A percentile compares a stretch with the other conserved stretches of the same genome.
Conservation (phyloP, 2,888 invertebrate genomes). For the Drosophila pseudotalamancana region DNA sequence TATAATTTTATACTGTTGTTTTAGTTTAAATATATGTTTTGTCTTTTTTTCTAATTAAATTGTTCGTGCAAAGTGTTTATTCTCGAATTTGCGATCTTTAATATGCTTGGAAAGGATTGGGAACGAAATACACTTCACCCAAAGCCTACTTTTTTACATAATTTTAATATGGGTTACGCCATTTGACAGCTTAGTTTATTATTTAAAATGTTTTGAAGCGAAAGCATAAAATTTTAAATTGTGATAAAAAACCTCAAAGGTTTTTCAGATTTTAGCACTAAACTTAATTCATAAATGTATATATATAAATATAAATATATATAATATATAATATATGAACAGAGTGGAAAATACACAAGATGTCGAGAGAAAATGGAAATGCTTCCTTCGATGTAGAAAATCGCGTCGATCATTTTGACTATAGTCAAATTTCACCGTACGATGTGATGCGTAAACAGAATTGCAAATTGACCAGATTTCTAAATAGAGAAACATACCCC, state of each 20-base stretch:
- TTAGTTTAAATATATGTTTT: background rate
- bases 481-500: constrained; percentile 42
- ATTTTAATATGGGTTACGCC: background rate
- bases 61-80: background rate
- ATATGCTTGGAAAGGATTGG: background rate
- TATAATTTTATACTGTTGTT: background rate
- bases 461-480: constrained; percentile 42
- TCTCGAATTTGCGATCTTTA: background rate
- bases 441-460: constrained; percentile 53
- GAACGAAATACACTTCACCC: background rate
- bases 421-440: constrained; percentile 17
- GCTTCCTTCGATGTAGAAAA: background rate
- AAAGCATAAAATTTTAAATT: constrained; percentile 12
- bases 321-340: no score
- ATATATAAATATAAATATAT: background rate
- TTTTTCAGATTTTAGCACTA: constrained; percentile 9
- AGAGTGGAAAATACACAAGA: background rate
- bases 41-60: no score
- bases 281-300: background rate
- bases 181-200: background rate
- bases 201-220: constrained; percentile 17
- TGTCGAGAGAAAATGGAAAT: background rate
- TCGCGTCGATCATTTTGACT: background rate
- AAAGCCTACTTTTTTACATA: background rate
- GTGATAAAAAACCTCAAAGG: constrained; percentile 5